Evolutionary conservation across 2,888 invertebrate genomes (phyloP).

Genomic region (Cryptosula pallasiana): DNA sequence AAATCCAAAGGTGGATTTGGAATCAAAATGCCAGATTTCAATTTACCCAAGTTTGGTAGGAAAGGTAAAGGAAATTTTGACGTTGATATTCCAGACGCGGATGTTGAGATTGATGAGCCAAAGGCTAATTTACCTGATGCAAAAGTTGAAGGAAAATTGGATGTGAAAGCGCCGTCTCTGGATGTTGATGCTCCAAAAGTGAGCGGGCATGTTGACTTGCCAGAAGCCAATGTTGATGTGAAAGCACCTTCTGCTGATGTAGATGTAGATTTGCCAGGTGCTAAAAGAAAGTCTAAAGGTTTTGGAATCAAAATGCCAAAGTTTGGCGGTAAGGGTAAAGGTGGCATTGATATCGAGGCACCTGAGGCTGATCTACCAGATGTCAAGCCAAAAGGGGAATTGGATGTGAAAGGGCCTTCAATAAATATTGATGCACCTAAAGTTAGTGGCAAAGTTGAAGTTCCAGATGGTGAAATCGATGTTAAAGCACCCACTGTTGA

Average conservation of each 20-base stretch:
- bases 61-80: slow-evolving; percentile 20
- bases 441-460: background rate
- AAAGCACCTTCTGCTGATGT: background rate
- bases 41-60: slow-evolving; percentile 26
- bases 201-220: background rate
- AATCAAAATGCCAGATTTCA: slow-evolving; percentile 6
- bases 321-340: background rate
- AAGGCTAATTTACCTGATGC: background rate
- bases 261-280: background rate
- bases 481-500: slow-evolving; percentile 11
- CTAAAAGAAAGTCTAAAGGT: background rate
- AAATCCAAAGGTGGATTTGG: slow-evolving; percentile 19
- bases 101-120: background rate
- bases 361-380: slow-evolving; percentile 24
- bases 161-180: slow-evolving; percentile 14
- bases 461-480: background rate
- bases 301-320: slow-evolving; percentile 7
- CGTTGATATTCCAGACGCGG: slow-evolving; percentile 3
- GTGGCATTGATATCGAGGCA: slow-evolving; percentile 20
- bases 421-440: background rate
- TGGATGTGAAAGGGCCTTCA: background rate
- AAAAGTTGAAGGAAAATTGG: background rate
- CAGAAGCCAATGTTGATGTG: slow-evolving; percentile 23
- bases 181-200: slow-evolving; percentile 4
- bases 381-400: background rate